Evolutionary conservation across 2,888 invertebrate genomes (phyloP).

Genomic region (Pocota personata): DNA sequence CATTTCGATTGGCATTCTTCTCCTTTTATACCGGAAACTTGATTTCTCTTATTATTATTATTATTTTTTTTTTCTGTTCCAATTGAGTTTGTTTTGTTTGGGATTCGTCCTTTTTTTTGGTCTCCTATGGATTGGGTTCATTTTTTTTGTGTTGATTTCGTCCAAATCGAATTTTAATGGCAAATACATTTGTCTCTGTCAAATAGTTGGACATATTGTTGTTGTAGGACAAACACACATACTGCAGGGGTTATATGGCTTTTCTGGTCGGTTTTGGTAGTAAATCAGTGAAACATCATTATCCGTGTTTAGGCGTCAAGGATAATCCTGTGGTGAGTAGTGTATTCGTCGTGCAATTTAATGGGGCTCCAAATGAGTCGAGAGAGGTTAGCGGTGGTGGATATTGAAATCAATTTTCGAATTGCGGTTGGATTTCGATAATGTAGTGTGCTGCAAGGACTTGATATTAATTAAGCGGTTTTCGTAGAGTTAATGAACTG

Average conservation of each 20-base stretch:
- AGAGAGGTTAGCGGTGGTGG: not conserved
- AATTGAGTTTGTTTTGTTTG: slow-evolving; percentile 60
- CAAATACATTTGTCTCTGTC: slow-evolving; percentile 74
- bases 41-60: slow-evolving; percentile 18
- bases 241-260: not conserved
- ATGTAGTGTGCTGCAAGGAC: slow-evolving; percentile 8
- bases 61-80: not conserved
- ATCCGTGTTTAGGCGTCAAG: slow-evolving; percentile 67
- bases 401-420: slow-evolving; percentile 5
- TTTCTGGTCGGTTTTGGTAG: slow-evolving; percentile 24
- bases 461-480: slow-evolving; percentile 51
- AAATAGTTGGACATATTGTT: slow-evolving; percentile 70
- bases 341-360: not conserved
- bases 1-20: slow-evolving; percentile 38
- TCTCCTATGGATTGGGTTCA: slow-evolving; percentile 15
- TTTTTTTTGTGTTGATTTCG: slow-evolving; percentile 51
- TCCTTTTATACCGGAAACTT: slow-evolving; percentile 14
- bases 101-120: slow-evolving; percentile 34
- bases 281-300: slow-evolving; percentile 71
- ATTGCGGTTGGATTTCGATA: not conserved
- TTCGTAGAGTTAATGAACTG: no score
- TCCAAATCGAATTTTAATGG: slow-evolving; percentile 73
- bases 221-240: slow-evolving; percentile 33
- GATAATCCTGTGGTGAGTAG: slow-evolving; percentile 56
- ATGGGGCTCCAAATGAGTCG: slow-evolving; percentile 6